phyloP scores from a whole-genome alignment of 2,888 invertebrate genomes.

The Anarsia innoxiella region DNA sequence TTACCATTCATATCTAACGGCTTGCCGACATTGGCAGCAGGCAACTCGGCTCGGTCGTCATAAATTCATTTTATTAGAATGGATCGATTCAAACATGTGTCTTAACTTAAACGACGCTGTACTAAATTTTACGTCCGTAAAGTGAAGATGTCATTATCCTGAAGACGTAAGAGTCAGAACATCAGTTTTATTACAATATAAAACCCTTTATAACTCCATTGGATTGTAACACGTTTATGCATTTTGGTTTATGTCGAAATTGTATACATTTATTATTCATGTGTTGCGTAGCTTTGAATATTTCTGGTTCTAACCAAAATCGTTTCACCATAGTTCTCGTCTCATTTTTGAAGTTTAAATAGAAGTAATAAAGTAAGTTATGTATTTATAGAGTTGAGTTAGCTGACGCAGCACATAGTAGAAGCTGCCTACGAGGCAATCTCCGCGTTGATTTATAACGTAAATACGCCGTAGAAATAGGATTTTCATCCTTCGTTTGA shows the following conservation, averaged over 20 bases:
- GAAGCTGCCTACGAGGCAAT: conserved; percentile 1
- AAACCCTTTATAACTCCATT: conserved; percentile 59
- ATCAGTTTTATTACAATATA: conserved; percentile 67
- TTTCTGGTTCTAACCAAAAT: no score
- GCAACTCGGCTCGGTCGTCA: conserved; percentile 18
- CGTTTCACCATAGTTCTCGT: no score
- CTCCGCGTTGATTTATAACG: neutral
- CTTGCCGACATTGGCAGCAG: no score
- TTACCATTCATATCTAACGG: no score
- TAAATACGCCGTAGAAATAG: no score
- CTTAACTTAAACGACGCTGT: conserved; percentile 49
- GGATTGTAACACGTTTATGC: conserved; percentile 49
- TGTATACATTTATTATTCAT: conserved; percentile 27
- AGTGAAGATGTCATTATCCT: conserved; percentile 55
- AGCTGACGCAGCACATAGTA: no score
- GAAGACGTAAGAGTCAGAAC: conserved; percentile 56
- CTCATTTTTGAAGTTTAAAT: no score
- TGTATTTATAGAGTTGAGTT: no score
- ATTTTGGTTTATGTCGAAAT: conserved; percentile 43
- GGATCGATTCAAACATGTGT: conserved; percentile 34
- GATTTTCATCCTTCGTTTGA: no score
- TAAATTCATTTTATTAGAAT: conserved; percentile 15
- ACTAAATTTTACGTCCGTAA: conserved; percentile 58
- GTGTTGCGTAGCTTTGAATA: conserved; percentile 5
- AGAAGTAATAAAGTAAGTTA: no score